Percentiles rank a stretch among this genome's conserved stretches.
phyloP scores from a whole-genome alignment of 1,140 invertebrate species.

The Cephus cinctus region DNA sequence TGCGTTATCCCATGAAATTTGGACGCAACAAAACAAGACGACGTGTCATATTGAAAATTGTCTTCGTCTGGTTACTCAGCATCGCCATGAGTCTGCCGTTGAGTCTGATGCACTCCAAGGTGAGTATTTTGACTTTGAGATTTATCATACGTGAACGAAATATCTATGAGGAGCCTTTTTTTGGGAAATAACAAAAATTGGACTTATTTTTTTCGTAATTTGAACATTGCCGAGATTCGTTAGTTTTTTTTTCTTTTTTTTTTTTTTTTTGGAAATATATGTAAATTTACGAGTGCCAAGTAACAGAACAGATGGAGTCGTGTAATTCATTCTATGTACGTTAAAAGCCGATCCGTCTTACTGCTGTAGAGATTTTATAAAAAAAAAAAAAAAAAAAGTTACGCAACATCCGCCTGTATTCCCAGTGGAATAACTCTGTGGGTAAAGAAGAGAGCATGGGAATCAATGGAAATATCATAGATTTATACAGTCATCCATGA shows the following conservation, averaged over 20 bases:
- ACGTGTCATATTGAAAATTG: constrained; percentile 83
- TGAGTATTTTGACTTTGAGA: no score
- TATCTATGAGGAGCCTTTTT: no score
- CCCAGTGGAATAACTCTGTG: no score
- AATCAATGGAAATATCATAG: no score
- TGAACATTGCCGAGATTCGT: no score
- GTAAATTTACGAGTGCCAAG: neutral
- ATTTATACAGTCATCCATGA: no score
- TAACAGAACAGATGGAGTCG: neutral
- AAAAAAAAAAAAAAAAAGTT: neutral
- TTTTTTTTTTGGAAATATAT: neutral
- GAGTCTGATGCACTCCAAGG: constrained; percentile 85
- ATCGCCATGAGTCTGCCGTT: constrained; percentile 86
- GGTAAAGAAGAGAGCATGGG: no score
- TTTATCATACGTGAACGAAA: no score
- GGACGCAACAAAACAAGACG: constrained; percentile 85
- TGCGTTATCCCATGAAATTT: constrained; percentile 86
- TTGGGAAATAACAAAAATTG: neutral
- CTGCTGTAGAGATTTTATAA: neutral
- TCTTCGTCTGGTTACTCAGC: constrained; percentile 88
- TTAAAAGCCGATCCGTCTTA: neutral
- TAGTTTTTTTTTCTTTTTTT: neutral
- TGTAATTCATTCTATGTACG: neutral
- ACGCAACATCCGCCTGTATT: no score
- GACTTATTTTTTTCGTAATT: no score